Evolutionary conservation across 2,797 vertebrate genomes (phyloP), one percentile per base, ranked within the genome.

Genomic region (Holocentrus rufus): DNA sequence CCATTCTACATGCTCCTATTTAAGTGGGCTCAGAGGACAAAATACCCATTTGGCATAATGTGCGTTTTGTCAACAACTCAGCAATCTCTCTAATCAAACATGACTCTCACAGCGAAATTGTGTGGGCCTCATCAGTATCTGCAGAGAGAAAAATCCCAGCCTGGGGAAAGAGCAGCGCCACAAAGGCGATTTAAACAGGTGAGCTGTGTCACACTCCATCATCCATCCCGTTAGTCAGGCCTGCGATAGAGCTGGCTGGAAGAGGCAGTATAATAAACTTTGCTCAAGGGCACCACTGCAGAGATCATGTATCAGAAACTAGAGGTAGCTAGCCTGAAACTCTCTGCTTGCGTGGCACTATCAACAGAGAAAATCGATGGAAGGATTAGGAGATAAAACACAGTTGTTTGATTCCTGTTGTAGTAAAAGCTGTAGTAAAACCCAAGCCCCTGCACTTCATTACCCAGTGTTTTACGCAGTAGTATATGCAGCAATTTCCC

Each of bases 201-300:
- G 59, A 85, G n/a, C 17, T 59, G 1, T 73, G 79, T 79, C 81
- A 56, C 57, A 31, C 69, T 39, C 15, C 65, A 83, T 79, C 72
- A 66, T 49, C 42, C 34, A 2, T 39, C 60, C 69, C 69, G 62
- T 79, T 63, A 78, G 73, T 77, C 84, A 78, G 1, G 13, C 8
- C 69, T 2, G 18, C 34, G 64, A 1, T 46, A 52, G 23, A 52
- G 0, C 25, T 22, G 17, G 46, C 17, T 20, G 69, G 71, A 72
- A 25, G 49, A 14, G 18, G n/a, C 31, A 8, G 67, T 50, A 18
- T 5, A 1, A 42, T 56, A 68, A 68, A 67, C 50, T 55, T 44
- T 54, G 65, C 79, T 72, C 44, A 77, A 69, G 69, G 65, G 69
- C 80, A 64, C 20, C 10, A 7, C 67, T 62, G 72, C 72, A 76